Evolutionary conservation across 2,113 vertebrate species (phyloP), one percentile per base, ranked within the genome.

Genomic region (Thunnus thynnus): DNA sequence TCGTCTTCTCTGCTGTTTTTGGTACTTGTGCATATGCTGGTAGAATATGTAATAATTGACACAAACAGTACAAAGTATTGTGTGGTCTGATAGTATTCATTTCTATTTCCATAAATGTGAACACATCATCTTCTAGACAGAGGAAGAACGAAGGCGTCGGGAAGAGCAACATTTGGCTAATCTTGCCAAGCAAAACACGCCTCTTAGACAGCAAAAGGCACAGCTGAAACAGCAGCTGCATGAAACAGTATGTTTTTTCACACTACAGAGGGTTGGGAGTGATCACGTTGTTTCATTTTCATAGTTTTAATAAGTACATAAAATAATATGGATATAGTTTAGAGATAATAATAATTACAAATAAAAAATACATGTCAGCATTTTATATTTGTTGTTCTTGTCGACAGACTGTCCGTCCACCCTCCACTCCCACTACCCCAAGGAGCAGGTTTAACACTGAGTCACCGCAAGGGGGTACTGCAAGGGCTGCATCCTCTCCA

Each of bases 241-340:
- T 41, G 32, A 86, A 54, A 76, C 5, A 2, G 92, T 92, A 66
- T 1, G 78, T 74, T 62, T 69, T 32, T 47, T 47, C 5, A 60
- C 16, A 44, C 5, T 2, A 63, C 44, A 1, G n/a, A 4, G 3
- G 9, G 13, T 13, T 47, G n/a, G n/a, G 14, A 13, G 16, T 5
- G 6, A 56, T 4, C n/a, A 4, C 25, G 2, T 25, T 44, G 13
- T 48, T 51, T 36, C 1, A 0, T 17, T 51, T 69, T 13, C 7
- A 54, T 60, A 14, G 20, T 58, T 51, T 62, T 10, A 47, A 47
- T 48, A 14, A 47, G n/a, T 63, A 0, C 18, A 56, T 4, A 16
- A 36, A 0, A 41, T 41, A 9, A 41, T 41, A 3, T 65, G 18
- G 46, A 3, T 67, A 27, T 61, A 9, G 13, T 51, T 57, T 18